Evolutionary conservation across 2,888 invertebrate genomes (phyloP).

Genomic region (Epiblema foenella): DNA sequence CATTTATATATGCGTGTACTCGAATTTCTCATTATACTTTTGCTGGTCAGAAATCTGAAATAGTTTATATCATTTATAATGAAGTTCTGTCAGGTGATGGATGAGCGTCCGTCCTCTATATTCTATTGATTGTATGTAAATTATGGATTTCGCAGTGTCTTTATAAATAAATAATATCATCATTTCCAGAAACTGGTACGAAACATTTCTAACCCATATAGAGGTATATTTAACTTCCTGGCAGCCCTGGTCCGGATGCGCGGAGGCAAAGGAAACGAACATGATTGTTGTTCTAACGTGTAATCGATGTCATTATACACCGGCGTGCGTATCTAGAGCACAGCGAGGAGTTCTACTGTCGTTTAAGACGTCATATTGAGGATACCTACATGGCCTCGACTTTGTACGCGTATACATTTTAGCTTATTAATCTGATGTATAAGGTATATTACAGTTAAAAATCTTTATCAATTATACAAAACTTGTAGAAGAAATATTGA

Average conservation of each 20-base stretch:
- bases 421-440: background rate
- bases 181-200: background rate
- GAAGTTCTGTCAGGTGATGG: no score
- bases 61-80: no score
- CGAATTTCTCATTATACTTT: background rate
- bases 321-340: slow-evolving; percentile 46
- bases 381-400: background rate
- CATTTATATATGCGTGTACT: no score
- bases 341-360: slow-evolving; percentile 11
- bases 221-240: slow-evolving; percentile 9
- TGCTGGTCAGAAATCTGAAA: background rate
- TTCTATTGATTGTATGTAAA: no score
- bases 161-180: background rate
- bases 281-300: slow-evolving; percentile 71
- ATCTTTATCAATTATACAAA: no score
- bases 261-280: slow-evolving; percentile 71
- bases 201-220: background rate
- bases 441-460: no score
- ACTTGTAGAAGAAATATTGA: no score
- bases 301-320: slow-evolving; percentile 75
- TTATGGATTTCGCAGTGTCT: no score
- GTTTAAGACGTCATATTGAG: background rate
- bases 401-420: background rate
- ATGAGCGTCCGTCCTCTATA: no score
- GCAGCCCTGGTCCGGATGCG: slow-evolving; percentile 66